These are phyloP conservation scores for Ophion slaviceki DNA, from an alignment of 2,888 invertebrate species.

Conservation along the genomic window DNA sequence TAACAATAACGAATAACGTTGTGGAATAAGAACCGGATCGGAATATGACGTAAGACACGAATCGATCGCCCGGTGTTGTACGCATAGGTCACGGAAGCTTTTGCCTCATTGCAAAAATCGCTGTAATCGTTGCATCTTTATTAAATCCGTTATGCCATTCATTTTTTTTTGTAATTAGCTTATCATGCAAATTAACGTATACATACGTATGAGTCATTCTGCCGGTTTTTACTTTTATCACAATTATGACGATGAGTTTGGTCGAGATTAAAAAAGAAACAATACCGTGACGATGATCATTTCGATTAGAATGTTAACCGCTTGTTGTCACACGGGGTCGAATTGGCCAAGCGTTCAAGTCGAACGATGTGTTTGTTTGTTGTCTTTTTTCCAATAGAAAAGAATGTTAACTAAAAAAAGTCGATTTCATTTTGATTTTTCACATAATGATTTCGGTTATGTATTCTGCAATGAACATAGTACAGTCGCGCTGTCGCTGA, in stretches of 20 bases:
- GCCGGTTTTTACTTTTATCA: neutral
- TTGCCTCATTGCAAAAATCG: conserved; percentile 46
- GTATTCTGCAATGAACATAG: neutral
- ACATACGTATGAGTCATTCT: conserved; percentile 27
- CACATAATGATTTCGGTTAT: neutral
- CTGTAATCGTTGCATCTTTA: conserved; percentile 59
- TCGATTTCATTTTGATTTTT: neutral
- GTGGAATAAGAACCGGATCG: neutral
- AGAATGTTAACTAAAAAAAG: neutral
- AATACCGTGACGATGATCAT: neutral
- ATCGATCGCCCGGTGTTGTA: conserved; percentile 46
- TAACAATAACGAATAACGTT: neutral
- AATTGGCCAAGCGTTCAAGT: no score
- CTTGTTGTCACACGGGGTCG: no score
- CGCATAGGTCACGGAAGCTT: conserved; percentile 37
- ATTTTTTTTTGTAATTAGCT: conserved; percentile 26
- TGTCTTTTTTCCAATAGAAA: neutral
- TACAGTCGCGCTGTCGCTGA: no score
- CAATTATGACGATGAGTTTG: neutral
- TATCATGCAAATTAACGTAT: conserved; percentile 42
- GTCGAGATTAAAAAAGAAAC: neutral
- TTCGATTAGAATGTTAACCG: neutral
- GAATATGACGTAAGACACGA: neutral
- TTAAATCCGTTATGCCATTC: conserved; percentile 14
- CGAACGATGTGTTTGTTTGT: neutral